These are phyloP conservation scores for Carcina quercana DNA, from an alignment of 2,888 invertebrate species.

Conservation along the genomic window DNA sequence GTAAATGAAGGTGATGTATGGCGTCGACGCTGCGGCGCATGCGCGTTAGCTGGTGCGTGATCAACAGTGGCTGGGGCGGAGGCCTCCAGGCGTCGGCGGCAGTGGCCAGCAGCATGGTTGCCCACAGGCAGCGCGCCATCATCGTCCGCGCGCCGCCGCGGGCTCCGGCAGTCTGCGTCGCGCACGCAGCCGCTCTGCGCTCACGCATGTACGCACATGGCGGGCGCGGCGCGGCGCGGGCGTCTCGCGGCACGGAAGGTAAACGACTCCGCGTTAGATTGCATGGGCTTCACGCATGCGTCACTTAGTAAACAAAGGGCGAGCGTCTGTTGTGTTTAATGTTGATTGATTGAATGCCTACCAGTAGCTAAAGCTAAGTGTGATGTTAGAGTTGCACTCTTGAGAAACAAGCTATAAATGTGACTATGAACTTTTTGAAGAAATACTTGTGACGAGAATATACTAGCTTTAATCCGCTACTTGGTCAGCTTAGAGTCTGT, in stretches of 20 bases:
- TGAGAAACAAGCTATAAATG: no score
- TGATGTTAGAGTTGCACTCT: no score
- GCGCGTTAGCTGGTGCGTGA: conserved; percentile 19
- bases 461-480: no score
- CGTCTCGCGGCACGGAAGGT: conserved; percentile 68
- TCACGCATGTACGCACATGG: conserved; percentile 60
- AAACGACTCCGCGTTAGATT: conserved; percentile 68
- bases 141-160: conserved; percentile 64
- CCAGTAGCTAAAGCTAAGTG: no score
- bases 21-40: conserved; percentile 29
- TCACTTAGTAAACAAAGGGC: conserved; percentile 71
- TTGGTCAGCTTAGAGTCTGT: no score
- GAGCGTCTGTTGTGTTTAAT: conserved; percentile 54
- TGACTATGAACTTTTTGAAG: no score
- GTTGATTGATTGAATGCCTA: no score
- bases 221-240: conserved; percentile 60
- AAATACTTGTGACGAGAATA: no score
- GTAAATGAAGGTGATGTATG: conserved; percentile 43
- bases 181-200: conserved; percentile 28
- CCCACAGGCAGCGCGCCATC: conserved; percentile 62
- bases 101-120: conserved; percentile 43
- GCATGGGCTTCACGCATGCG: conserved; percentile 62
- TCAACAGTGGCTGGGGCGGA: conserved; percentile 26
- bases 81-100: conserved; percentile 37
- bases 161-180: conserved; percentile 49